Evolutionary conservation across 2,113 vertebrate genomes (phyloP), one percentile per base, ranked within the genome.

Genomic region (Carlito syrichta): DNA sequence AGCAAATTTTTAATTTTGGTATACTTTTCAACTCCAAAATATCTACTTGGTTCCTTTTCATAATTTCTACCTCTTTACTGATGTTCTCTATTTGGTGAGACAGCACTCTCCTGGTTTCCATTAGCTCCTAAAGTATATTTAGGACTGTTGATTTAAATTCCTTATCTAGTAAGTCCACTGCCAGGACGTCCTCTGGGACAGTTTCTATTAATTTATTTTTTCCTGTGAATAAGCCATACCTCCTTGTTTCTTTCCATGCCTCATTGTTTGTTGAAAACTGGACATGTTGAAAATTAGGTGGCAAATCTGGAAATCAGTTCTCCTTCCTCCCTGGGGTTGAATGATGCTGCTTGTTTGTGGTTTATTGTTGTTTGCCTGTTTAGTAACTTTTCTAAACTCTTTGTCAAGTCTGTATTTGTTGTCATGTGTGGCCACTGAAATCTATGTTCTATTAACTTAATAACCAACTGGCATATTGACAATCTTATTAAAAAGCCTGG

Each of bases 1-100:
- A 90, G 19, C 23, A 7, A 56, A 66, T 48, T 84, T 96, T 95
- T 71, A 22, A 96, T 88, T 92, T 91, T 35, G 52, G 12, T 88
- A 6, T 45, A 87, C 43, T 78, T 56, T 91, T 79, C 52, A 23
- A 74, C 23, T 62, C 19, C 43, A 62, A 8, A 88, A 77, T n/a
- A n/a, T 81, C 56, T 88, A 7, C 35, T 74, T 86, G 16, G 43
- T 73, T 91, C 48, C 38, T 66, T 69, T 84, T 63, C 4, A 73
- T 54, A 84, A 92, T 58, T 82, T 82, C 38, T 56, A 79, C 27
- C 68, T 63, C 25, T 77, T 94, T 63, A 88, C 5, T 92, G 52
- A 92, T 88, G 83, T 45, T 89, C 27, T 66, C 32, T 54, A 45
- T 60, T 86, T 89, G 6, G 30, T 69, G 11, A 92, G 68, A 93